These are phyloP conservation scores for Spicauda simplicius DNA, from an alignment of 2,888 invertebrate species.

Conservation along the genomic window DNA sequence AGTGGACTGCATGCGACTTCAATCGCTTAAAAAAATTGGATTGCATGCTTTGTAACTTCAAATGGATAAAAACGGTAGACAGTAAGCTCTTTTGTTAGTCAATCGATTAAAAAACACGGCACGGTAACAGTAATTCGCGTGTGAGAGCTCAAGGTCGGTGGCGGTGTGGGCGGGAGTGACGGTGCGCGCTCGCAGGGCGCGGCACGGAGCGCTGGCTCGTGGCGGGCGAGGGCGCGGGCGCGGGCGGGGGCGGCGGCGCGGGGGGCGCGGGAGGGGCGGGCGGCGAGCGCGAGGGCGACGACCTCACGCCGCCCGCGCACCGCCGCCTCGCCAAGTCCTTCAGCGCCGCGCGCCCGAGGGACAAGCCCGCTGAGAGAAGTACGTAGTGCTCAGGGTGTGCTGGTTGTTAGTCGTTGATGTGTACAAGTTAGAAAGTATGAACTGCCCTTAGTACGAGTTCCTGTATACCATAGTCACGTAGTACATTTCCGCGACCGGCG, in stretches of 20 bases:
- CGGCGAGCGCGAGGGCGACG: conserved; percentile 86
- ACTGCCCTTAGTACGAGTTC: too few species aligned
- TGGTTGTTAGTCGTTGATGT: too few species aligned
- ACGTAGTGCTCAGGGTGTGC: conserved; percentile 37
- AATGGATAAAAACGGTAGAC: too few species aligned
- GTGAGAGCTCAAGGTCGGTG: background rate
- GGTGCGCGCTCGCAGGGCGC: conserved; percentile 54
- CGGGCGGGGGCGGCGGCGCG: conserved; percentile 50
- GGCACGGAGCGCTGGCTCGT: conserved; percentile 61
- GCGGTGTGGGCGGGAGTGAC: background rate
- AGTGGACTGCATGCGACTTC: too few species aligned
- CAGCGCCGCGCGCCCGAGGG: conserved; percentile 87
- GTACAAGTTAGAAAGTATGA: too few species aligned
- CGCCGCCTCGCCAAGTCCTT: conserved; percentile 96
- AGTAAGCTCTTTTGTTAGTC: too few species aligned
- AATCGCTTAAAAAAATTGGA: too few species aligned
- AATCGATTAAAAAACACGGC: too few species aligned
- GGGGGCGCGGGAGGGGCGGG: conserved; percentile 58
- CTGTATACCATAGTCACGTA: too few species aligned
- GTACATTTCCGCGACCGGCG: too few species aligned
- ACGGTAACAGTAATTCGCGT: too few species aligned
- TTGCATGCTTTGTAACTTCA: too few species aligned
- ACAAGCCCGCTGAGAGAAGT: conserved; percentile 68
- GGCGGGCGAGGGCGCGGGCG: conserved; percentile 57
- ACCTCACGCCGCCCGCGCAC: conserved; percentile 93